Conservation (phyloP, 1,140 invertebrate species). For the Schlechtendalia chinensis region DNA sequence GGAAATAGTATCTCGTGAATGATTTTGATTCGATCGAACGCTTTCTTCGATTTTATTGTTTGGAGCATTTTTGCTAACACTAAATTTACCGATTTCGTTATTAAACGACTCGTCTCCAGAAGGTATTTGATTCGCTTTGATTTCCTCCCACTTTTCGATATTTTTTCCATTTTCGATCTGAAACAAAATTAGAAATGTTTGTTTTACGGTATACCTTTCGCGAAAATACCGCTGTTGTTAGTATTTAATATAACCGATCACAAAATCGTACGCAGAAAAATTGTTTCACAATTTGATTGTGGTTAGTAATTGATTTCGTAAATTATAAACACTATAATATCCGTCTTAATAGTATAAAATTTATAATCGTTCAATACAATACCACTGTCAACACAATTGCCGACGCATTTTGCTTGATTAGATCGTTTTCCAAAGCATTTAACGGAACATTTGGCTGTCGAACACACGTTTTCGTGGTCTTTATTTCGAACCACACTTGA, state of each 20-base stretch:
- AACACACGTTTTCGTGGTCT: conserved; percentile 9
- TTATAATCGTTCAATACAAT: no score
- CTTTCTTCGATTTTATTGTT: not conserved
- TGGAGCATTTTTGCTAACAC: not conserved
- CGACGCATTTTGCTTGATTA: not conserved
- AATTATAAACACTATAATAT: no score
- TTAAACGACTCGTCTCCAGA: not conserved
- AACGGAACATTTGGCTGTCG: not conserved
- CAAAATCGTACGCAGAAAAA: no score
- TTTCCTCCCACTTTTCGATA: not conserved
- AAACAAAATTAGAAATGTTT: not conserved
- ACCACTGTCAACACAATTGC: not conserved
- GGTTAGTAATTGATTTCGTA: no score
- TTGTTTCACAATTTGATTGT: no score
- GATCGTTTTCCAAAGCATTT: not conserved
- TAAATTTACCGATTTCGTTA: not conserved
- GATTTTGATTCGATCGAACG: not conserved
- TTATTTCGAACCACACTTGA: conserved; percentile 32
- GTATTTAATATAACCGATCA: no score
- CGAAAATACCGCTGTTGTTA: no score
- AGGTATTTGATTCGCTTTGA: not conserved
- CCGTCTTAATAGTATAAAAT: no score
- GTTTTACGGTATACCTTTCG: no score
- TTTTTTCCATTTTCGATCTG: not conserved
- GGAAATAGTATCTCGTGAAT: not conserved